phyloP scores from a whole-genome alignment of 2,888 invertebrate species.

The Brachycybe producta region DNA sequence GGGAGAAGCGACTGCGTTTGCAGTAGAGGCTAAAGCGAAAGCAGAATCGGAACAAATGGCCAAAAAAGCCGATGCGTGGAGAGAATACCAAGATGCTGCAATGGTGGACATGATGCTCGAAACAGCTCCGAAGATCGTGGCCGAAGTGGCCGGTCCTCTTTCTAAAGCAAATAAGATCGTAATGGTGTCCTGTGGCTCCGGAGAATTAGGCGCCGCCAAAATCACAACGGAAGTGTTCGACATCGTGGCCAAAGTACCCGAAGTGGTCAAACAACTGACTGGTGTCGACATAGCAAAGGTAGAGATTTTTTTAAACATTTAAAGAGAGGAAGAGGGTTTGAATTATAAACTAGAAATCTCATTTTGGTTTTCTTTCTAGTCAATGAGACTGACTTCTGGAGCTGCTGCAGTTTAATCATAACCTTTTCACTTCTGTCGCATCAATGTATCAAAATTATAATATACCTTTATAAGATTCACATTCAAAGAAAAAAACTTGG shows the following conservation, averaged over 20 bases:
- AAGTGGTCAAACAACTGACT: slow-evolving; percentile 77
- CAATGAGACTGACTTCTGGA: too few species aligned
- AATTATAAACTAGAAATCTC: too few species aligned
- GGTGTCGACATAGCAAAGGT: slow-evolving; percentile 68
- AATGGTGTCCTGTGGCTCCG: slow-evolving; percentile 79
- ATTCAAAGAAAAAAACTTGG: too few species aligned
- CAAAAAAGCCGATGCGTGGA: slow-evolving; percentile 93
- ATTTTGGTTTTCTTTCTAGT: too few species aligned
- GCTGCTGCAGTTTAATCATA: too few species aligned
- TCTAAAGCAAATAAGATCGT: slow-evolving; percentile 90
- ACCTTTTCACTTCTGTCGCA: too few species aligned
- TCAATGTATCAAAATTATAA: too few species aligned
- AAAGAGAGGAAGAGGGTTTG: too few species aligned
- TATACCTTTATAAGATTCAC: too few species aligned
- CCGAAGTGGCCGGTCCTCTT: slow-evolving; percentile 89
- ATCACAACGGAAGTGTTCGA: slow-evolving; percentile 84
- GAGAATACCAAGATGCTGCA: slow-evolving; percentile 87
- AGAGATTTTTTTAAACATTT: too few species aligned
- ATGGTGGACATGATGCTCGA: slow-evolving; percentile 95
- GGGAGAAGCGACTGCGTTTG: slow-evolving; percentile 66
- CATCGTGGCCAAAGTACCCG: slow-evolving; percentile 84
- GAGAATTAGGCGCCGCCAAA: slow-evolving; percentile 86
- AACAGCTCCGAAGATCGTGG: slow-evolving; percentile 89
- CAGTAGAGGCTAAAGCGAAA: slow-evolving; percentile 83
- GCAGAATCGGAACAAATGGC: slow-evolving; percentile 96